Evolutionary conservation across 2,113 vertebrate species (phyloP), one percentile per base, ranked within the genome.

Genomic region (Pituophis catenifer): DNA sequence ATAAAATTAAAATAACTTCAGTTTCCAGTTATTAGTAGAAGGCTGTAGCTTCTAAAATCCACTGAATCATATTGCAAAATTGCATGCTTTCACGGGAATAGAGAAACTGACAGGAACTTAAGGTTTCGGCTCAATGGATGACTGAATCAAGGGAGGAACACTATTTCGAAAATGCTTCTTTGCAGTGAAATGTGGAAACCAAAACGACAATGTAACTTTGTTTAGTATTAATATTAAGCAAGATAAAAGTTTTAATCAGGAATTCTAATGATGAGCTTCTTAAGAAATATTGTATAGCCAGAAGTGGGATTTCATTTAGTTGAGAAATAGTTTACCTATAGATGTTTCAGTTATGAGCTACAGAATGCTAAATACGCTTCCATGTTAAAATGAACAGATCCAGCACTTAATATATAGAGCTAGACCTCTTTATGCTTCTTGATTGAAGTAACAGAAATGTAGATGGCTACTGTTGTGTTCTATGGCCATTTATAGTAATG

Each of bases 401-500:
- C 85, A 33, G 21, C 1, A 57, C 26, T 75, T 55, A 93, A 81
- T 88, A 53, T 54, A 70, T 24, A 10, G 21, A 86, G 24, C 21
- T 91, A 85, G 62, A 94, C 88, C 53, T 91, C 95, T 86, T 94
- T 89, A 93, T 94, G 81, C 91, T 75, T 81, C 94, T 93, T 94
- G 89, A 90, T 90, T 93, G 75, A 88, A 95, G 91, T 89, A 93
- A 93, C 94, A 58, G 91, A 96, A 97, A 96, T 91, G 91, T 3
- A 92, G 95, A 93, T 65, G 88, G 88, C 62, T 91, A 96, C 95
- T 96, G 81, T 94, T 95, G 91, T 95, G 65, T 93, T 94, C 53
- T 95, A 81, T 95, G 92, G 95, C 94, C 95, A 94, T 96, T 93
- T 96, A 95, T 92, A 97, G 97, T 89, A 93, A 95, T 50, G 92